A percentile compares a stretch with the other conserved stretches of the same genome.
These are phyloP conservation scores for Fistularia tabacaria DNA, from an alignment of 2,797 vertebrate species.

Conservation along the genomic window DNA sequence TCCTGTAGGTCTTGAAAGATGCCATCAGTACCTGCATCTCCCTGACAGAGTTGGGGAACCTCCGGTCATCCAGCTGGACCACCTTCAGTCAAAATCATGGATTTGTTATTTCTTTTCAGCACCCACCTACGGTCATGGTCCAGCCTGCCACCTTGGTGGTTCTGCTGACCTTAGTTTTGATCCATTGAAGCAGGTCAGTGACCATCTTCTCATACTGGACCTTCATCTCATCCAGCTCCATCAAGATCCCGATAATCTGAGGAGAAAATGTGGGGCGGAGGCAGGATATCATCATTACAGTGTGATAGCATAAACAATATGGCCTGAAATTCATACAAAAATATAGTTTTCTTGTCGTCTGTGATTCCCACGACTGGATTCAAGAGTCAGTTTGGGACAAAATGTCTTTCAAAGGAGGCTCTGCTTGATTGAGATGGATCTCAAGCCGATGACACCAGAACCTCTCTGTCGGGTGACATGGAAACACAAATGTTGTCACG, in stretches of 20 bases:
- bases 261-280: too few relatives aligned
- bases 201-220: constrained; percentile 77
- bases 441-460: too few relatives aligned
- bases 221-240: constrained; percentile 80
- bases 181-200: constrained; percentile 82
- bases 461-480: too few relatives aligned
- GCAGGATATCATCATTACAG: neutral
- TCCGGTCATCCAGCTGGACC: constrained; percentile 72
- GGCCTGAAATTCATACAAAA: too few relatives aligned
- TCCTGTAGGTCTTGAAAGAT: constrained; percentile 83
- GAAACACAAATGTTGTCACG: neutral
- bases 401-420: too few relatives aligned
- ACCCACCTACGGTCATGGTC: neutral
- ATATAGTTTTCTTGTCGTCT: too few relatives aligned
- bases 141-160: neutral
- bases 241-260: constrained; percentile 82
- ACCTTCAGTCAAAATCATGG: constrained; percentile 41
- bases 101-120: neutral
- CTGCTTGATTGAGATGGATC: too few relatives aligned
- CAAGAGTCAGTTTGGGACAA: too few relatives aligned
- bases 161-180: constrained; percentile 69
- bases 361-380: too few relatives aligned
- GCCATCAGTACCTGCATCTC: constrained; percentile 79
- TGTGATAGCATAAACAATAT: too few relatives aligned
- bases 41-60: constrained; percentile 81